Evolutionary conservation across 1,140 invertebrate species (phyloP), one percentile per base, ranked within the genome.

Genomic region (Chrysopa pallens): DNA sequence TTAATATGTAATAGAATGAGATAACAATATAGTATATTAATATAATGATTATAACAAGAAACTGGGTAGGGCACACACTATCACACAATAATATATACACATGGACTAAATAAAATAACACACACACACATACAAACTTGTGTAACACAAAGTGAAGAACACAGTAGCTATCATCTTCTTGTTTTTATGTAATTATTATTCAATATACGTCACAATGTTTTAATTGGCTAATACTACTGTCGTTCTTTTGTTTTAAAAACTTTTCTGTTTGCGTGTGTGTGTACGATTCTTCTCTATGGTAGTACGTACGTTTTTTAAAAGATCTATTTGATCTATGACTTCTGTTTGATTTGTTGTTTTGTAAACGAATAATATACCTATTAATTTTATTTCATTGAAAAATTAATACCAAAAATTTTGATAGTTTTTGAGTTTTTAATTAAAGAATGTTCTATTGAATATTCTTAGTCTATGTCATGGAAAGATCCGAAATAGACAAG

Each of bases 121-220:
- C 17, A 23, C 17, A 23, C 17, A 23, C 17, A 23, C 2, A 23
- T 23, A 23, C 5, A 23, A 23, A 23, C 17, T 23, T 23, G 17
- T 23, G 17, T 23, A 23, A 23, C 17, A 23, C 17, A 23, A 23
- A 23, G 17, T 23, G 17, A 23, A 23, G 17, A 23, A 23, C 17
- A 23, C 17, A 23, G 17, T 23, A 23, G 17, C 17, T 23, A 23
- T 23, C 17, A 23, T 23, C 17, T 23, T 23, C 17, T 23, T 23
- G 17, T 23, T 23, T 23, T 23, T 23, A 48, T 47, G 48, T 53
- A 55, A 57, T 57, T 55, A 57, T 54, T 52, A 52, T 54, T 56
- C 54, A 52, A 55, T 48, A 55, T 52, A 51, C 54, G 50, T 51
- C 54, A 53, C 51, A 54, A 23, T 54, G 52, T 55, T 56, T 57